phyloP scores from a whole-genome alignment of 2,113 vertebrate species.

The Indri indri region DNA sequence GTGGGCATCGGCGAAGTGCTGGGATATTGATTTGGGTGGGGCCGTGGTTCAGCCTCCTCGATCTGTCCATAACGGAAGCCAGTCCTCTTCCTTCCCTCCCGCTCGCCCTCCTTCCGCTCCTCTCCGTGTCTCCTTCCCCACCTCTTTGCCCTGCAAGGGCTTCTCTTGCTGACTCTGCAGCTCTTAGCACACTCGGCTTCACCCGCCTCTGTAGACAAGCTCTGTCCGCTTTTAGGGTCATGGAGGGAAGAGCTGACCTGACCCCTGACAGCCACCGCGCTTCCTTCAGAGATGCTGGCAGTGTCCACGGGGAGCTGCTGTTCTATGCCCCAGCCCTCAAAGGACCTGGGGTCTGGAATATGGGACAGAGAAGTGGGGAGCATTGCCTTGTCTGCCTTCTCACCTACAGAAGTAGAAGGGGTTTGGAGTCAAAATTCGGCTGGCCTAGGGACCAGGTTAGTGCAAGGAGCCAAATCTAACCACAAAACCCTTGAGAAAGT shows the following conservation, averaged over 20 bases:
- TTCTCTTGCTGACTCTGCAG: conserved; percentile 30
- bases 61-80: not conserved
- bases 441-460: not conserved
- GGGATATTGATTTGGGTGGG: not conserved
- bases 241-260: not conserved
- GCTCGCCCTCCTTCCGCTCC: not conserved
- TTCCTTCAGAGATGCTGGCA: not conserved
- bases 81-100: not conserved
- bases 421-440: not conserved
- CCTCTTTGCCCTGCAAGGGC: not conserved
- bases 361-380: not conserved
- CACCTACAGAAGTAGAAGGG: not conserved
- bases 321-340: not conserved
- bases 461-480: not conserved
- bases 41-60: not conserved
- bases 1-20: not conserved
- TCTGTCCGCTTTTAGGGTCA: not conserved
- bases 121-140: not conserved
- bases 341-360: not conserved
- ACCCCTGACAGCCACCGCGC: not conserved
- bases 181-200: conserved; percentile 5
- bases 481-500: not conserved
- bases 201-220: not conserved
- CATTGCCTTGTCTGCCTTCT: not conserved
- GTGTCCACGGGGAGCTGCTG: not conserved